Conservation (phyloP, 2,888 invertebrate genomes). For the Cylloceria caligata region DNA sequence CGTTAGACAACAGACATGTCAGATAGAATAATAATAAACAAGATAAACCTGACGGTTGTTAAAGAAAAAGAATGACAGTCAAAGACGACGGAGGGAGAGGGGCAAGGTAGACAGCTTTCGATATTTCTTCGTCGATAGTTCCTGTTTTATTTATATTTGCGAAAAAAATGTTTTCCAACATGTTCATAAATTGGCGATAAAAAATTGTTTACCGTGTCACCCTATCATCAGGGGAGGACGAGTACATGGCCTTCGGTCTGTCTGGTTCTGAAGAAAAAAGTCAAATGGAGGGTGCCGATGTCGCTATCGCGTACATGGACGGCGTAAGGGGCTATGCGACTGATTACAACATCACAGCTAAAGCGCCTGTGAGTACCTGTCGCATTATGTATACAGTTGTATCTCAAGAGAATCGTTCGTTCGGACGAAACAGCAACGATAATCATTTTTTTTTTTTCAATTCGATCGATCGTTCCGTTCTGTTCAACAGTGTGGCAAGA, state of each 20-base stretch:
- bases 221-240: conserved; percentile 86
- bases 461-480: background rate
- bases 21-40: too few relatives aligned
- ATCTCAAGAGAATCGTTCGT: background rate
- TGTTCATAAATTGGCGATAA: background rate
- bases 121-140: too few relatives aligned
- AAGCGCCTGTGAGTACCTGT: conserved; percentile 89
- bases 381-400: too few relatives aligned
- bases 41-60: too few relatives aligned
- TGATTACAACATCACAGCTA: conserved; percentile 94
- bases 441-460: background rate
- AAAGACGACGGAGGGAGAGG: too few relatives aligned
- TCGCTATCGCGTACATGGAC: conserved; percentile 91
- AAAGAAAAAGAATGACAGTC: too few relatives aligned
- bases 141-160: too few relatives aligned
- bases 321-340: conserved; percentile 90
- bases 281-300: conserved; percentile 94
- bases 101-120: too few relatives aligned
- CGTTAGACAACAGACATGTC: too few relatives aligned
- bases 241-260: conserved; percentile 96
- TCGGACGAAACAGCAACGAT: too few relatives aligned
- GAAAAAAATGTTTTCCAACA: background rate
- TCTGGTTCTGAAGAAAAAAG: conserved; percentile 90
- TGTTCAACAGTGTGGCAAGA: conserved; percentile 90
- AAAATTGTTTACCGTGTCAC: conserved; percentile 12